These are phyloP conservation scores for Orchesellides sinensis DNA, from an alignment of 2,888 invertebrate genomes.

Conservation along the genomic window DNA sequence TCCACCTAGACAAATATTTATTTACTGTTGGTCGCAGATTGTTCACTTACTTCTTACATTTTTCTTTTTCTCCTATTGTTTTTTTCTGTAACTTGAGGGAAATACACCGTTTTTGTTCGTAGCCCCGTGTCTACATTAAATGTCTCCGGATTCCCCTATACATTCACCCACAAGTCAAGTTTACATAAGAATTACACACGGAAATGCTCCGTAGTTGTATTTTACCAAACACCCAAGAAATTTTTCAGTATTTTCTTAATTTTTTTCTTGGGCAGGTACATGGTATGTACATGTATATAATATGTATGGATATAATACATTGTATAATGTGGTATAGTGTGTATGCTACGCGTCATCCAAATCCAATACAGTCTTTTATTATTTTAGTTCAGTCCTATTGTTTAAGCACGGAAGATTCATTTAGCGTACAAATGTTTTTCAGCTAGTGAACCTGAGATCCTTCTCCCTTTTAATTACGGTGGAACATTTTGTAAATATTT, in stretches of 20 bases:
- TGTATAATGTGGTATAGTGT: neutral
- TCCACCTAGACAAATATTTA: slow-evolving; percentile 68
- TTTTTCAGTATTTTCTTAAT: neutral
- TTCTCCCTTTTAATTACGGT: slow-evolving; percentile 66
- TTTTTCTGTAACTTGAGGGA: neutral
- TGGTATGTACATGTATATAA: neutral
- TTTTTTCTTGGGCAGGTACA: neutral
- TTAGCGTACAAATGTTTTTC: slow-evolving; percentile 32
- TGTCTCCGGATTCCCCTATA: neutral
- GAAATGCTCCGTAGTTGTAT: no score
- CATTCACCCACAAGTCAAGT: no score
- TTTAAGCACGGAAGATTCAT: slow-evolving; percentile 59
- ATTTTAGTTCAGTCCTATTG: slow-evolving; percentile 41
- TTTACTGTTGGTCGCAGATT: slow-evolving; percentile 55
- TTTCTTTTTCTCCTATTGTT: neutral
- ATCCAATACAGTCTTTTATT: slow-evolving; percentile 41
- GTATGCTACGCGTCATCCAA: slow-evolving; percentile 1
- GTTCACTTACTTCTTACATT: slow-evolving; percentile 15
- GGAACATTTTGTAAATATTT: slow-evolving; percentile 67
- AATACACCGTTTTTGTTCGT: no score
- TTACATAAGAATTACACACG: no score
- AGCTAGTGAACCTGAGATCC: slow-evolving; percentile 61
- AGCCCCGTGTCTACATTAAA: no score
- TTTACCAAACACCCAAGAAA: no score
- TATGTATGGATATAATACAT: neutral